Evolutionary conservation across 2,888 invertebrate genomes (phyloP), one percentile per base, ranked within the genome.

Genomic region (Conus canariensis): DNA sequence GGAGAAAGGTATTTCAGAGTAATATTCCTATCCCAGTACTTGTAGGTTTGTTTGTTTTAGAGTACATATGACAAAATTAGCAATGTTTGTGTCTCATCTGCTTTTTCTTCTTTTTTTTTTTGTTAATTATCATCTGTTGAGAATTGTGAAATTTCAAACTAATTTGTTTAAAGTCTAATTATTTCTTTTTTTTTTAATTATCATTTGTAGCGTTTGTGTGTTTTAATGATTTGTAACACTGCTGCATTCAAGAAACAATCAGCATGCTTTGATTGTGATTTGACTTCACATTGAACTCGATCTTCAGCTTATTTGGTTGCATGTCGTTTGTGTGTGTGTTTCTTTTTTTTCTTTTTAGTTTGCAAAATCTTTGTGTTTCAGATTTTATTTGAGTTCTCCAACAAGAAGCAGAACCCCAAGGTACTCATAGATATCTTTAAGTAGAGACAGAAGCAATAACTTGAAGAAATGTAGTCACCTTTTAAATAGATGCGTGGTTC

Each of bases 321-420:
- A 67, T 88, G 83, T 85, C 83, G 82, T 67, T 56, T 77, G 58
- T 25, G 77, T 90, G 70, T 67, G 80, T 82, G 60, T 80, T 45
- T 60, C 14, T 83, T 25, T 82, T 82, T 30, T 88, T 64, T 16
- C 10, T 60, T 83, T 70, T 90, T 67, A 45, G 59, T 77, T 83
- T 85, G 10, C 67, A 25, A 14, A 88, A 83, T 45, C 56, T 90
- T 70, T 90, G 86, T 90, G 86, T 91, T 91, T 80, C 90, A 91
- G 90, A 91, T 91, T 88, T 91, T 91, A 88, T 91, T 86, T 91
- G 90, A 90, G 90, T 83, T 91, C 90, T 30, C 90, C 90, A 45
- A 85, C 87, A 70, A 70, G 80, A 83, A 90, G 90, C 89, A 88
- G 85, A 83, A 91, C 88, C 80, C 83, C 90, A 22, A 90, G 90